Percentiles rank a stretch among this genome's conserved stretches.
Evolutionary conservation across 2,113 vertebrate species (phyloP).

Genomic region (Pomatorhinus ruficollis): DNA sequence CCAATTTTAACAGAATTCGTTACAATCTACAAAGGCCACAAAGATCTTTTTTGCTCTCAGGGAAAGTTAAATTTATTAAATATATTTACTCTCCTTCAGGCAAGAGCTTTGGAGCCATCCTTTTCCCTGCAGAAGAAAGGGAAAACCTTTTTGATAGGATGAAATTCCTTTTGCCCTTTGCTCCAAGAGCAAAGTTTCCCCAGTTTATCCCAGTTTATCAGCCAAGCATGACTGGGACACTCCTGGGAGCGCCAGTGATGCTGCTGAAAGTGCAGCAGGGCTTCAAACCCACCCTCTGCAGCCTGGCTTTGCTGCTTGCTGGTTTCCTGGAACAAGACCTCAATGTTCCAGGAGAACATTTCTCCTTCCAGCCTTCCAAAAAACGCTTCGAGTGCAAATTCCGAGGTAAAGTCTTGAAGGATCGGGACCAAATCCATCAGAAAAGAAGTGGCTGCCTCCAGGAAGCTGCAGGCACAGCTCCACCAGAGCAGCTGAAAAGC

Average conservation of each 20-base stretch:
- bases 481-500: no score
- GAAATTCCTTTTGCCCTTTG: neutral
- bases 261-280: neutral
- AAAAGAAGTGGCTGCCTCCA: neutral
- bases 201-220: neutral
- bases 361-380: neutral
- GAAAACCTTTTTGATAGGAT: neutral
- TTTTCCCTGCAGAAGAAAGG: neutral
- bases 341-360: neutral
- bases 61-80: neutral
- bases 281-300: neutral
- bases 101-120: neutral
- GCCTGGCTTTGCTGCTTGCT: neutral
- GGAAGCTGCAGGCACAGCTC: neutral
- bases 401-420: neutral
- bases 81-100: neutral
- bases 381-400: neutral
- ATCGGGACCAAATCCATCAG: neutral
- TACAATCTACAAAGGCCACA: neutral
- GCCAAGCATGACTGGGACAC: rapidly evolving
- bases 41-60: neutral
- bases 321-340: neutral
- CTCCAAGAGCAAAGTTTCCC: neutral
- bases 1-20: neutral
- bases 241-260: neutral